phyloP scores from a whole-genome alignment of 2,797 vertebrate species.

The Rhynchonycteris naso region DNA sequence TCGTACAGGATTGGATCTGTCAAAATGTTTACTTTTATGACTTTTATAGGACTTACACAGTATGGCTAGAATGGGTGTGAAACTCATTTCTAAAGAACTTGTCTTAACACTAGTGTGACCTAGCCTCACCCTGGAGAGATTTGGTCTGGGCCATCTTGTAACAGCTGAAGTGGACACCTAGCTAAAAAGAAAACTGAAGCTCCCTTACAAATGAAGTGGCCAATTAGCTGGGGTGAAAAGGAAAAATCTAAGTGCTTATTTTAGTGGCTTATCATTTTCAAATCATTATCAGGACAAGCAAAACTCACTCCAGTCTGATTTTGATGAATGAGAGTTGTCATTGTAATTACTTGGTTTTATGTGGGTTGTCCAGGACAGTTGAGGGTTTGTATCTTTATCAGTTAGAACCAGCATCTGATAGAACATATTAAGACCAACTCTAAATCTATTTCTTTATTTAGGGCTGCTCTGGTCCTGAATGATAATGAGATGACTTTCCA shows the following conservation, averaged over 20 bases:
- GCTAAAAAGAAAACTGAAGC: slow-evolving; percentile 29
- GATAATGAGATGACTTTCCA: slow-evolving; percentile 87
- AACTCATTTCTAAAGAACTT: background rate
- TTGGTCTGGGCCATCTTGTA: slow-evolving; percentile 11
- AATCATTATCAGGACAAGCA: slow-evolving; percentile 89
- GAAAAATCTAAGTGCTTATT: slow-evolving; percentile 81
- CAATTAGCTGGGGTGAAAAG: slow-evolving; percentile 77
- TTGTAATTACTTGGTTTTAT: slow-evolving; percentile 88
- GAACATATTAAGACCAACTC: slow-evolving; percentile 88
- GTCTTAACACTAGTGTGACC: background rate
- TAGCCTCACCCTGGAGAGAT: slow-evolving; percentile 1
- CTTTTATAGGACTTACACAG: slow-evolving; percentile 7
- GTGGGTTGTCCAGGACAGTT: slow-evolving; percentile 87
- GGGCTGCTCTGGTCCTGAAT: slow-evolving; percentile 88
- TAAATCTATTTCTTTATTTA: slow-evolving; percentile 87
- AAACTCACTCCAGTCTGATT: slow-evolving; percentile 87
- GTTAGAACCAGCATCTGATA: slow-evolving; percentile 75
- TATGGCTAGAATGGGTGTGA: background rate
- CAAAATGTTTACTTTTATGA: slow-evolving; percentile 31
- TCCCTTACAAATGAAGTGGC: slow-evolving; percentile 73
- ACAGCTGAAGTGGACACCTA: slow-evolving; percentile 39
- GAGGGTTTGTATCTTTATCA: slow-evolving; percentile 89
- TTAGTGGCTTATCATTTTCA: slow-evolving; percentile 73
- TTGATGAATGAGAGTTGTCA: slow-evolving; percentile 89
- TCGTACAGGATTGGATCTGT: slow-evolving; percentile 21